phyloP scores from a whole-genome alignment of 2,797 vertebrate genomes.

The Caiman crocodilus region DNA sequence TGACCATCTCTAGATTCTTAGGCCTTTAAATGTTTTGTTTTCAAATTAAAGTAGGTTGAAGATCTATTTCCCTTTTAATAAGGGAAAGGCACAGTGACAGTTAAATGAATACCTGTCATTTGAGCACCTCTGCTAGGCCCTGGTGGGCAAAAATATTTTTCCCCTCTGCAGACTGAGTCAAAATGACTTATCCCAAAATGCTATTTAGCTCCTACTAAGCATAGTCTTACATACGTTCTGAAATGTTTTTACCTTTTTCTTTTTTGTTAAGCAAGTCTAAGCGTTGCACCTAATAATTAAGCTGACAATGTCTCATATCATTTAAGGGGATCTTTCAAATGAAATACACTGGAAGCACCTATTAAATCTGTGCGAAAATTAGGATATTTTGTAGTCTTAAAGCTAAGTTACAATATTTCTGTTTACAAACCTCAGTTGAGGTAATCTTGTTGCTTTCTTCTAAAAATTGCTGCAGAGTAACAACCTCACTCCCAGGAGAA shows the following conservation, averaged over 20 bases:
- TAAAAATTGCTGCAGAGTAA: slow-evolving; percentile 95
- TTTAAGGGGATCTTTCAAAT: too few species aligned
- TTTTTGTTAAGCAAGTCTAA: background rate
- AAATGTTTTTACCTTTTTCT: background rate
- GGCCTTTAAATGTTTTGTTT: background rate
- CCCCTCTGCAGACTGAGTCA: background rate
- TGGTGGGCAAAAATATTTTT: background rate
- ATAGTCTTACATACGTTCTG: background rate
- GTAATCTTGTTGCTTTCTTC: slow-evolving; percentile 91
- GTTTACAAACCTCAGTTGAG: slow-evolving; percentile 79
- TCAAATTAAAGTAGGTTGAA: background rate
- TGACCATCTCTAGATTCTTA: background rate
- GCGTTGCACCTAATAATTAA: background rate
- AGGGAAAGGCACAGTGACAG: background rate
- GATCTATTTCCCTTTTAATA: background rate
- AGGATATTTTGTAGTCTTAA: rapidly evolving
- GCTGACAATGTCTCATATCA: background rate
- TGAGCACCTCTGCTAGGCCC: background rate
- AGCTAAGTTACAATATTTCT: background rate
- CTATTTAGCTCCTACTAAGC: background rate
- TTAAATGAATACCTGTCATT: background rate
- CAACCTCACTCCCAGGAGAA: slow-evolving; percentile 89
- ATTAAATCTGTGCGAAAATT: background rate
- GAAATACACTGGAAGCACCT: rapidly evolving
- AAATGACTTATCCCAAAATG: background rate